A percentile compares a stretch with the other conserved stretches of the same genome.
These are phyloP conservation scores for Drosophila colorata DNA, from an alignment of 2,888 invertebrate genomes.

Conservation along the genomic window DNA sequence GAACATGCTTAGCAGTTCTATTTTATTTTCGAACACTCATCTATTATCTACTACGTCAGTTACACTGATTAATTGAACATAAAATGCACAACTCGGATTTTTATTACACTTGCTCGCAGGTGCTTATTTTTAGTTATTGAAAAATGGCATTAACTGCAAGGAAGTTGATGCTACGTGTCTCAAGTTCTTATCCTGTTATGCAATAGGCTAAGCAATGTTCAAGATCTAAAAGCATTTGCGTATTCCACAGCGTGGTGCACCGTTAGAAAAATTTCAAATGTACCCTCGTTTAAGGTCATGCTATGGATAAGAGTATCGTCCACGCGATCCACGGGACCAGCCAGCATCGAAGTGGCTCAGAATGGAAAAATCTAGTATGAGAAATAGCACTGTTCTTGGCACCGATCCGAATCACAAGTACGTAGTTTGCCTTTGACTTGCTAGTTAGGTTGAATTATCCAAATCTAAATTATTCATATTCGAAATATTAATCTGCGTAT, in stretches of 20 bases:
- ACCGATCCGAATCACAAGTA: conserved; percentile 61
- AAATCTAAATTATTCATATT: too few species aligned
- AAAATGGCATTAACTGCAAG: conserved; percentile 64
- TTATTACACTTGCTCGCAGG: conserved; percentile 41
- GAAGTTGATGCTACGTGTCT: conserved; percentile 48
- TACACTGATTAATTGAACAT: conserved; percentile 53
- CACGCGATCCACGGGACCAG: conserved; percentile 86
- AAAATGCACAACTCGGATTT: conserved; percentile 52
- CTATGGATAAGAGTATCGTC: conserved; percentile 84
- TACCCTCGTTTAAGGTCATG: conserved; percentile 83
- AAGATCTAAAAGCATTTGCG: conserved; percentile 82
- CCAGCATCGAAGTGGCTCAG: conserved; percentile 88
- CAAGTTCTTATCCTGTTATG: conserved; percentile 52
- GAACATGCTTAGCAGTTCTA: not conserved
- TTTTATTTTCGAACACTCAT: not conserved
- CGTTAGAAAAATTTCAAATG: conserved; percentile 87
- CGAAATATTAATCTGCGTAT: too few species aligned
- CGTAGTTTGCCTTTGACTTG: conserved; percentile 47
- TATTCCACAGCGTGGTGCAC: conserved; percentile 88
- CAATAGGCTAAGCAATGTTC: conserved; percentile 45
- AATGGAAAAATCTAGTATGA: conserved; percentile 88
- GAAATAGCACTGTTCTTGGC: conserved; percentile 68
- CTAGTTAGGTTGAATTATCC: conserved; percentile 13
- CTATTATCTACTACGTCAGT: conserved; percentile 1
- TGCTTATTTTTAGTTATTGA: conserved; percentile 31